These are phyloP conservation scores for Conger conger DNA, from an alignment of 2,113 vertebrate species.

Conservation along the genomic window DNA sequence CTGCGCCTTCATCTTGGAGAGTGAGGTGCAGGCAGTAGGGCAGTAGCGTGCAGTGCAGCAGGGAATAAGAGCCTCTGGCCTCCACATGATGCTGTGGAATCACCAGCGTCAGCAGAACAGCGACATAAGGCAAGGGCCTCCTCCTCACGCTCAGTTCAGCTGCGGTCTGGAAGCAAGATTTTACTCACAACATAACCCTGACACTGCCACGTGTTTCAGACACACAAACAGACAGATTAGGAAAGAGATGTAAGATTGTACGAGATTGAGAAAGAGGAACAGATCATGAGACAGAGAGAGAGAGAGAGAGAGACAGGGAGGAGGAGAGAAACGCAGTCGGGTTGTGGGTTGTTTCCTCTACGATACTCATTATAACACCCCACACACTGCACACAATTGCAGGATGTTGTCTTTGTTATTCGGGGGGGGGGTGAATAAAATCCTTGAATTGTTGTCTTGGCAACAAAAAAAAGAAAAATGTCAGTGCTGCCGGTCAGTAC, in stretches of 20 bases:
- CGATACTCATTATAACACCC: not conserved
- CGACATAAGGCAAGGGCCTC: constrained; percentile 47
- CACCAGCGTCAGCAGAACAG: not conserved
- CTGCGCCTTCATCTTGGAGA: too few relatives aligned
- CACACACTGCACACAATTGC: not conserved
- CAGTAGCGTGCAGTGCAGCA: not conserved
- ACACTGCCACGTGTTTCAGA: not conserved
- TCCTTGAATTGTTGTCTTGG: constrained; percentile 12
- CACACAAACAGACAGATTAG: not conserved
- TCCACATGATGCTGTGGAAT: not conserved
- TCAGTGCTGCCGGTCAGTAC: not conserved
- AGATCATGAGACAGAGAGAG: not conserved
- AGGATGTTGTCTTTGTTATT: constrained; percentile 12
- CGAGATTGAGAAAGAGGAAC: not conserved
- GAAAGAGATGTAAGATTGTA: not conserved
- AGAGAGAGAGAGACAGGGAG: constrained; percentile 5
- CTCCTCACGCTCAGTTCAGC: constrained; percentile 29
- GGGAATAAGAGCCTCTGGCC: too few relatives aligned
- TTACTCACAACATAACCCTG: constrained; percentile 21
- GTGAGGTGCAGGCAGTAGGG: too few relatives aligned
- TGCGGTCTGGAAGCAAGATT: not conserved
- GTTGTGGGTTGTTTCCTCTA: not conserved
- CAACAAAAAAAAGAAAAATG: not conserved
- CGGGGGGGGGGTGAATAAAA: constrained; percentile 1
- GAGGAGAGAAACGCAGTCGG: not conserved